Base-by-base conservation (phyloP, 2,888 invertebrate species). In the Monochamus alternatus region DNA sequence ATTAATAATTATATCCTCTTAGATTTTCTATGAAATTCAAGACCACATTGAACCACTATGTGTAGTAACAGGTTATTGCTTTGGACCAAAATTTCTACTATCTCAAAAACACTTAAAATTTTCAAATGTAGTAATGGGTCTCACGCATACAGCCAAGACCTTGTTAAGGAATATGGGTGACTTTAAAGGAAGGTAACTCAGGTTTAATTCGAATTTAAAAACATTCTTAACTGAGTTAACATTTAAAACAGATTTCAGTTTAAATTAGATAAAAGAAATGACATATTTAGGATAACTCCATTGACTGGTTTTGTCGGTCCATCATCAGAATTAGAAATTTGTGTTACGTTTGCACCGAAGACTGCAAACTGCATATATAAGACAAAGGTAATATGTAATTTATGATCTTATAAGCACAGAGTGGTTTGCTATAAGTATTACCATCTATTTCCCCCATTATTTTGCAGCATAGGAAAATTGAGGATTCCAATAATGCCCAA, bases 261-360 rank as follows among this genome's bases (percentile, higher is more conserved):
- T 92, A 88, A 88, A 77, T 81, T 87, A 5, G 87, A 89, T 8
- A 89, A 88, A 78, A 86, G 89, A 67, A 84, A 85, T 59, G 87
- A 88, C 2, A 90, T 92, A 81, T 94, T 94, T 84, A 89, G 88
- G 5, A 92, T 95, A 80, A 86, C 87, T 1, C 94, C 94, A 0
- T 87, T 89, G 80, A 89, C 91, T 73, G 95, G 94, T 4, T 92
- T 92, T 81, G 91, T 93, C 77, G 91, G 93, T 3, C 91, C 94
- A 0, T 92, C 91, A 47, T 92, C 91, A 79, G 91, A 92, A 78
- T 91, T 93, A 0, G 91, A 91, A 1, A 93, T 94, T 82, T 91
- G 91, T 32, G 91, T 94, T 51, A 90, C 89, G 32, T 94, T 93
- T 85, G 90, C 91, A 83, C 94, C 94, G 3, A 84, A 83, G 30